phyloP scores from a whole-genome alignment of 2,113 vertebrate genomes.

The Ailurus styani region DNA sequence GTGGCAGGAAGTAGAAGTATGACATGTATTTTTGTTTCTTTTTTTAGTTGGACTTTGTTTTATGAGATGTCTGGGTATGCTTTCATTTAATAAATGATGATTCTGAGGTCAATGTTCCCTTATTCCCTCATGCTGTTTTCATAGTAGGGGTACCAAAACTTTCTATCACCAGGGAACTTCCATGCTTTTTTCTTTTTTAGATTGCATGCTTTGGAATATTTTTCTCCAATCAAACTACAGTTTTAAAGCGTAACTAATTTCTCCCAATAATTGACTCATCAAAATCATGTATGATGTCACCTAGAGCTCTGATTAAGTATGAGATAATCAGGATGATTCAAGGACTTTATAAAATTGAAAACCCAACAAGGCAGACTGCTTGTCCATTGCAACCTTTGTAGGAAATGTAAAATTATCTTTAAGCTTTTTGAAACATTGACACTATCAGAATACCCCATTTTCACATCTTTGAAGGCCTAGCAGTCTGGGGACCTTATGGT shows the following conservation, averaged over 20 bases:
- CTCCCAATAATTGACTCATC: background rate
- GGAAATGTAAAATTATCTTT: background rate
- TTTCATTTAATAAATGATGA: background rate
- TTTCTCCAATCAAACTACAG: background rate
- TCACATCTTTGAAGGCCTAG: background rate
- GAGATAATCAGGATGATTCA: background rate
- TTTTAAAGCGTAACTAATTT: constrained; percentile 26
- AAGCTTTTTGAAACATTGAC: background rate
- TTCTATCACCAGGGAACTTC: background rate
- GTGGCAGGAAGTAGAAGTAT: background rate
- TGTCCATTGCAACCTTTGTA: background rate
- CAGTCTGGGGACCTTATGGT: background rate
- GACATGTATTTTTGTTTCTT: background rate
- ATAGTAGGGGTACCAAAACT: background rate
- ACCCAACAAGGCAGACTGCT: background rate
- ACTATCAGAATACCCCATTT: background rate
- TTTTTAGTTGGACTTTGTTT: background rate
- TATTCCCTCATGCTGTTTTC: background rate
- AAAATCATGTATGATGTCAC: background rate
- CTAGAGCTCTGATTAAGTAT: background rate
- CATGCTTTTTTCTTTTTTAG: background rate
- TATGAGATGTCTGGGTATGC: background rate
- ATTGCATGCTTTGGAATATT: constrained; percentile 19
- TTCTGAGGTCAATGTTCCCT: background rate
- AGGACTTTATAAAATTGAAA: background rate